Conservation (phyloP, 2,113 vertebrate species). For the Malurus cyaneus region DNA sequence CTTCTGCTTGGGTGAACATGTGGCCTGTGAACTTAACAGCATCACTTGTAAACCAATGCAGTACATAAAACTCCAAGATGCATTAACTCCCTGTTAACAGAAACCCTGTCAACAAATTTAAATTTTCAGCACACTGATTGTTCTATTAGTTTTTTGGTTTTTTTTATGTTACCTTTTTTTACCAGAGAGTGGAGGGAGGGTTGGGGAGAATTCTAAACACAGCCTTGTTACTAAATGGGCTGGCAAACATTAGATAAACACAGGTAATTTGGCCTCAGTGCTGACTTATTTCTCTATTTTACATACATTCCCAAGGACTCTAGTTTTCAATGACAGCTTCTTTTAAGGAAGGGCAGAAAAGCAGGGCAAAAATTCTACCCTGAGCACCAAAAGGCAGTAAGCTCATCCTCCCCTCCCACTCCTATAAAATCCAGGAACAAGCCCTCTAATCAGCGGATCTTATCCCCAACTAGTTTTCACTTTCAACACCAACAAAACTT, state of each 20-base stretch:
- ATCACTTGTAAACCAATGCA: not conserved
- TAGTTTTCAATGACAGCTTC: not conserved
- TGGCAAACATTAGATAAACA: not conserved
- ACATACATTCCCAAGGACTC: not conserved
- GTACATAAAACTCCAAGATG: not conserved
- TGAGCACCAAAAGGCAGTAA: not conserved
- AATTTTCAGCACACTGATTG: not conserved
- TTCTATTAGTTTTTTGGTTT: not conserved
- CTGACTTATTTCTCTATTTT: not conserved
- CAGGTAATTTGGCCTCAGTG: not conserved
- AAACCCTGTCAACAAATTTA: not conserved
- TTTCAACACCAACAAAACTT: not conserved
- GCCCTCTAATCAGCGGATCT: not conserved
- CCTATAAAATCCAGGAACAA: not conserved
- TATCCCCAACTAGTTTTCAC: not conserved
- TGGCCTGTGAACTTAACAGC: not conserved
- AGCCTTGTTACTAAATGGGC: not conserved
- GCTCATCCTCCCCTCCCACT: not conserved
- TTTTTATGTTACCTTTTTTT: not conserved
- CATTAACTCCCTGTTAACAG: not conserved
- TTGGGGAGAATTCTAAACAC: not conserved
- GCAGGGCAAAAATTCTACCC: not conserved
- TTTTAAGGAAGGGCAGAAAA: not conserved
- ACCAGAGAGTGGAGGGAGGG: not conserved
- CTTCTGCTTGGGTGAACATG: not conserved